Base-by-base conservation (phyloP, 2,113 vertebrate genomes). In the Laticauda colubrina region DNA sequence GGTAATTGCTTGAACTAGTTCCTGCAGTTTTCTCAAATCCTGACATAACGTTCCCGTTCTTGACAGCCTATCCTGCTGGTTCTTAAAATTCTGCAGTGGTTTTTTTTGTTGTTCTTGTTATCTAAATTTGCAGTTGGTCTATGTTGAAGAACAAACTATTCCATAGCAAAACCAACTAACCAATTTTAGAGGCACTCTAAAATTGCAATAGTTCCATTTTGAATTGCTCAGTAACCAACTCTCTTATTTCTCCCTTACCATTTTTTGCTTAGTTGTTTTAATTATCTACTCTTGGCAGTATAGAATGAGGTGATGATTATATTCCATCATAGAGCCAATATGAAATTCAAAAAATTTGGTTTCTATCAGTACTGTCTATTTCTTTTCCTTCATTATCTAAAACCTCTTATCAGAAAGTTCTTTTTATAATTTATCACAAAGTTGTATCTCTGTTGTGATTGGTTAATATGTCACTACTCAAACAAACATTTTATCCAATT, bases 191-290 rank as follows among this genome's bases (percentile, higher is more conserved):
- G 24, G 86, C 89, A 55, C 89, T 90, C 0, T 0, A 91, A 45
- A 89, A 75, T 75, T 59, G 81, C 1, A 0, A 4, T 0, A 54
- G 53, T 20, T 53, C 57, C 88, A 39, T 75, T 0, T 0, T 2
- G 0, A 0, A 1, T 0, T 0, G 87, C 26, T 0, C 29, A 75
- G 23, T 26, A 24, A 53, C 8, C 61, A 89, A 34, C 15, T 89
- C 45, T 0, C n/a, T 53, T 88, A 87, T 69, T 24, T 0, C 10
- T 0, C 24, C 55, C 75, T 92, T 86, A 39, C 0, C 0, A 56
- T 0, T 20, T 75, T 75, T 34, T 34, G 14, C 5, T 75, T 75
- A 75, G 69, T 75, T 75, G n/a, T 34, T 75, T 75, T 39, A 75
- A 39, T 39, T 39, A 75, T 75, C n/a, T 75, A 75, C 34, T 34